Evolutionary conservation across 2,797 vertebrate species (phyloP), one percentile per base, ranked within the genome.

Genomic region (Danio albolineatus): DNA sequence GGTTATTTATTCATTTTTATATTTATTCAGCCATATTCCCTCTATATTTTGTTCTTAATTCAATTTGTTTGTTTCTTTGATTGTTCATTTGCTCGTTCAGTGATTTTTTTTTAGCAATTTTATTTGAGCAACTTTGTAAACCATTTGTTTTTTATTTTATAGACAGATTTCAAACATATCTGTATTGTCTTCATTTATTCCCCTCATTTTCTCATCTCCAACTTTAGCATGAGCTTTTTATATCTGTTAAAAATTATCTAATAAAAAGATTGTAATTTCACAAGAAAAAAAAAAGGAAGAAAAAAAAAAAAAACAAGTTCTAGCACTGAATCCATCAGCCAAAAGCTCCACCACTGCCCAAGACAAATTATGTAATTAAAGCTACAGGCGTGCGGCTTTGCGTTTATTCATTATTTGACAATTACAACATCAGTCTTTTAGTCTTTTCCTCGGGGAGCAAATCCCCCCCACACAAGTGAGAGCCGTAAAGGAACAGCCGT

Each of bases 351-450:
- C 41, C 49, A 6, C 19, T 44, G 0, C 51, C 69, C 59, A 76
- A 65, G 78, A 80, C 54, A 76, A 76, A 73, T 73, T 72, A 36
- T 59, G 60, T 80, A 60, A 71, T 81, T 62, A 79, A 83, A 73
- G 79, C 76, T 53, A 62, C 67, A 69, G 76, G 54, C 48, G 8
- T 10, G 13, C 28, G 43, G 59, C 73, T 75, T 73, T 65, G 54
- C 54, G 67, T 80, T 78, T 65, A 80, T 82, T 70, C 69, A 65
- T 85, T 83, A 71, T 74, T 78, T 81, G 41, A 65, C 78, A 48
- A 79, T 74, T 46, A 69, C n/a, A 72, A 59, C 17, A 74, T 49
- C 76, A 44, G 19, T 46, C 39, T 57, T 28, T 38, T 59, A 64
- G 67, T 41, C 38, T 46, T 64, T 48, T 62, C 36, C 60, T 69